Percentiles rank a stretch among this genome's conserved stretches.
phyloP scores from a whole-genome alignment of 2,113 vertebrate genomes.

The Zosterops hypoxanthus region DNA sequence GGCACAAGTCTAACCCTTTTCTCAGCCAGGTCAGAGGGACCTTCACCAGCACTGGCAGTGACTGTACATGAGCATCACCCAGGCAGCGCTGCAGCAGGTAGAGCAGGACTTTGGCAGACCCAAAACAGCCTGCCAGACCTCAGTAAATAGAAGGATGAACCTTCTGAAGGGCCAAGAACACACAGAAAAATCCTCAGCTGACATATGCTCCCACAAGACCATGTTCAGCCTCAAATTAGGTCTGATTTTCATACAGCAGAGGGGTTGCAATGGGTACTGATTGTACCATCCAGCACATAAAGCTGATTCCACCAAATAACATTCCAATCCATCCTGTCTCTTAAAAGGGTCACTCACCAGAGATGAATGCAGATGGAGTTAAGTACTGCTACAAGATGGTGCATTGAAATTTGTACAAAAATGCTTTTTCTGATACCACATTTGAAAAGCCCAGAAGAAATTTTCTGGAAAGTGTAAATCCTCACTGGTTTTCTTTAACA shows the following conservation, averaged over 20 bases:
- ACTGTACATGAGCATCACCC: accelerated
- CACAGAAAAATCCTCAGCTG: not conserved
- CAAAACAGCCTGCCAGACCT: not conserved
- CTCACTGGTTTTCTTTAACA: not conserved
- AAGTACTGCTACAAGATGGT: not conserved
- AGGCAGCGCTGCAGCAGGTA: not conserved
- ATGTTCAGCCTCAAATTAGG: not conserved
- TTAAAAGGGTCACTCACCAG: not conserved
- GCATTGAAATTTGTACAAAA: not conserved
- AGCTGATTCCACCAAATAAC: not conserved
- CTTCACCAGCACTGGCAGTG: accelerated
- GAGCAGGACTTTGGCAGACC: not conserved
- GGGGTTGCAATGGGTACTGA: not conserved
- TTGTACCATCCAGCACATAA: not conserved
- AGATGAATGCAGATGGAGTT: not conserved
- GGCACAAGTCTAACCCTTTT: not conserved
- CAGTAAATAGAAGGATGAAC: not conserved
- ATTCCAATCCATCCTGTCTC: not conserved
- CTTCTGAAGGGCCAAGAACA: not conserved
- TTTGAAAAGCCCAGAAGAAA: not conserved
- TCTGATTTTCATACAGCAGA: accelerated
- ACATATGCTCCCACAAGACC: not conserved
- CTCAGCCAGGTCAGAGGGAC: not conserved
- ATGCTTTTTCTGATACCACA: not conserved
- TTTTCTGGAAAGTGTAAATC: not conserved